Conservation (phyloP, 37 sponge, comb jelly and placozoan species). For the Amphimedon queenslandica region DNA sequence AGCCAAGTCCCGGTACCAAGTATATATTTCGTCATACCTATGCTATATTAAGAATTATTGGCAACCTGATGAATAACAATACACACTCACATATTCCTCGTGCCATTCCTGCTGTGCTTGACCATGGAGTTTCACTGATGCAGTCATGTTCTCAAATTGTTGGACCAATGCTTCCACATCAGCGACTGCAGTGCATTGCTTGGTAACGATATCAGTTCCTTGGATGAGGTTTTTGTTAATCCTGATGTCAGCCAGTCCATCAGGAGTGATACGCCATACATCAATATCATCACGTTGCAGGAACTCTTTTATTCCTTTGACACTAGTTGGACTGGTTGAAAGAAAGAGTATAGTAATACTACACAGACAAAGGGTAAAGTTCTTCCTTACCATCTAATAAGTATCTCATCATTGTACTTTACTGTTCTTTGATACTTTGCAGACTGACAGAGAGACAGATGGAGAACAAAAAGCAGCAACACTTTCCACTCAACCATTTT, state of each 20-base stretch:
- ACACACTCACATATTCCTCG: constrained; percentile 32
- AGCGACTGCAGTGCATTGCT: not conserved
- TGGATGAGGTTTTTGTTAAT: constrained; percentile 1
- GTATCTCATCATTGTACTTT: constrained; percentile 13
- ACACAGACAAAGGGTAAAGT: too few relatives aligned
- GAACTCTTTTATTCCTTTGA: not conserved
- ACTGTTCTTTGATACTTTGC: constrained; percentile 8
- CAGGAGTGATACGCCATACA: constrained; percentile 34
- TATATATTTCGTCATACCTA: not conserved
- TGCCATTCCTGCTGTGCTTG: constrained; percentile 35
- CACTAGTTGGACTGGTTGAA: not conserved
- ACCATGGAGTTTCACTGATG: not conserved
- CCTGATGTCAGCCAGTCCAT: constrained; percentile 25
- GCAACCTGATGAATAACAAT: too few relatives aligned
- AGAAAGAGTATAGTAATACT: too few relatives aligned
- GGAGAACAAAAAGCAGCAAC: too few relatives aligned
- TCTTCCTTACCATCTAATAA: constrained; percentile 34
- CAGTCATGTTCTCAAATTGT: constrained; percentile 18
- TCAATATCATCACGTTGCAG: constrained; percentile 28
- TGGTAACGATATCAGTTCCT: not conserved
- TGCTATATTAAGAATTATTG: too few relatives aligned
- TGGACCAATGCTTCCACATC: constrained; percentile 42
- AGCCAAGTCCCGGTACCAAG: not conserved
- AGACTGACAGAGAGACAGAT: not conserved
- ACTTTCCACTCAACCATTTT: too few relatives aligned